Base-by-base conservation (phyloP, 64 coral and sea anemone genomes). In the Pocillopora verrucosa region DNA sequence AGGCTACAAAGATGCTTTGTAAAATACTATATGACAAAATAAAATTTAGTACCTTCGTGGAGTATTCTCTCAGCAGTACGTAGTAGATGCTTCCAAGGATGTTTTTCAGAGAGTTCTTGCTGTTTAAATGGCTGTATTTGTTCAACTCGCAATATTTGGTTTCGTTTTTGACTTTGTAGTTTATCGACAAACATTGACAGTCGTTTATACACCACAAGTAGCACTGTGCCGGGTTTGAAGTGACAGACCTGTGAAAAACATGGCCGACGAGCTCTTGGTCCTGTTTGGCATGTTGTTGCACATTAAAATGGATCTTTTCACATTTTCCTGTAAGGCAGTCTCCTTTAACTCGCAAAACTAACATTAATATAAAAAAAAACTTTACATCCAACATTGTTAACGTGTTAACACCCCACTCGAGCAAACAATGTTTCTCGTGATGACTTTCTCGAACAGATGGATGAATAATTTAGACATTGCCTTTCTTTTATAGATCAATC, bases 101-200 rank as follows among this genome's bases (percentile, higher is more conserved):
- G 9, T 56, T 14, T 56, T 56, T 58, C 17, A 77, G 75, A 56
- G 75, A 77, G 41, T 17, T 77, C 34, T 77, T 16, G 75, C 56
- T 56, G 36, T 7, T 58, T 56, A 77, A 56, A 11, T 77, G 75
- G 19, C 16, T 56, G 12, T 17, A 17, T 77, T 77, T 36, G 56
- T 77, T 77, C 38, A 77, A 57, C 75, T 77, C 75, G 75, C 75
- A 77, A 19, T 51, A 38, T 24, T 77, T 77, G 45, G 10, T 17
- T 20, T 77, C 38, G 75, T 24, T 56, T 11, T 77, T 77, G 45
- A 56, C 75, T 19, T 56, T 77, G 75, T 77, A 77, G 75, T 77
- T 77, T 14, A 77, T 19, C 7, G 75, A 77, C 41, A 77, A 58
- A 56, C 75, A 77, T 17, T 38, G 75, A 56, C 75, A 77, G 75